Conservation (phyloP, 1,140 invertebrate genomes). For the Portunus trituberculatus region DNA sequence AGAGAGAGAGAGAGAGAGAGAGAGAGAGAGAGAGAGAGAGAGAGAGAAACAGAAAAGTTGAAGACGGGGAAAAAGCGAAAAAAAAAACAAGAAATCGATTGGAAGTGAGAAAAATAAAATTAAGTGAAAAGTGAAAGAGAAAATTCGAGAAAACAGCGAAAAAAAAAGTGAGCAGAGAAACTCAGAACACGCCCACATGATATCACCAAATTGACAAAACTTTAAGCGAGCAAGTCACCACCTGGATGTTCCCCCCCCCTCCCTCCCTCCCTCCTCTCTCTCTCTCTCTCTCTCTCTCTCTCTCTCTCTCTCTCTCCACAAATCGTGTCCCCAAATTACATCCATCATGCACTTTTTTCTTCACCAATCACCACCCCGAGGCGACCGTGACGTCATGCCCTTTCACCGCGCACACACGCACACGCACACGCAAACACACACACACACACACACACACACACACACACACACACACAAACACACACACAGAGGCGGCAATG, state of each 20-base stretch:
- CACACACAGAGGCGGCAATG: neutral
- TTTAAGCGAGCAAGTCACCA: neutral
- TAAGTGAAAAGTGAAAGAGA: neutral
- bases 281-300: constrained; percentile 20
- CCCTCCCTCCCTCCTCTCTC: constrained; percentile 16
- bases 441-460: neutral
- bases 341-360: neutral
- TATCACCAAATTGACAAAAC: neutral
- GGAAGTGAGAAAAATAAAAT: neutral
- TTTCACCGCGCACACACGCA: neutral
- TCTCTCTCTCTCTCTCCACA: neutral
- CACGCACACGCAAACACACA: neutral
- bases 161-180: neutral
- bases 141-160: neutral
- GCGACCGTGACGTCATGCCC: neutral
- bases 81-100: neutral
- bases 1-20: constrained; percentile 17
- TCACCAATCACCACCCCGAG: neutral
- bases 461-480: neutral
- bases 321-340: too few relatives aligned
- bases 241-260: neutral
- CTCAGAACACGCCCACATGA: neutral
- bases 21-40: neutral
- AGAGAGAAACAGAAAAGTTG: neutral
- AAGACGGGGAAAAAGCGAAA: neutral